Evolutionary conservation across 2,888 invertebrate species (phyloP), one percentile per base, ranked within the genome.

Genomic region (Fragum whitleyi): DNA sequence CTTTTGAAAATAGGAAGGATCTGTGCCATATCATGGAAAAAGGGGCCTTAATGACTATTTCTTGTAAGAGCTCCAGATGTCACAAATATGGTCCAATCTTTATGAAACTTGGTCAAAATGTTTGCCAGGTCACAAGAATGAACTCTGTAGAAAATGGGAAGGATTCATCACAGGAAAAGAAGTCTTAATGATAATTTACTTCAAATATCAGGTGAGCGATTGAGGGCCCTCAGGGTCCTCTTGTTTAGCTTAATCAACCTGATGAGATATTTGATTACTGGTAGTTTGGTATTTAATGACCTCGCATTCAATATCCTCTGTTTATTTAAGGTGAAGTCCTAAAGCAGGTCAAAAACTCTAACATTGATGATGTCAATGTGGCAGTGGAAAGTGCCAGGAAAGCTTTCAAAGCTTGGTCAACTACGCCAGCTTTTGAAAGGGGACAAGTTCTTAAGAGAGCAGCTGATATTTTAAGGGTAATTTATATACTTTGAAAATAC

Each of bases 351-450:
- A 73, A 72, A 14, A 85, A 77, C 67, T 87, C 92, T 16, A 91
- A 92, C 29, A 72, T 68, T 19, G 78, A 89, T 53, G 95, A 95
- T 83, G 93, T 95, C 2, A 90, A 94, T 75, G 75, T 83, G 39
- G 95, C 95, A 19, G 94, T 95, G 1, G 68, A 80, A 16, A 81
- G 87, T 70, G 94, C 95, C 0, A 90, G 89, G 74, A 73, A 86
- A 16, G 95, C 94, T 1, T 94, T 94, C 77, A 75, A 80, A 26
- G 59, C 77, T 0, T 95, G 95, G 95, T 92, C 93, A 9, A 83
- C 90, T 79, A 81, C 92, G 39, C 89, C 94, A 7, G 94, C 94
- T 29, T 91, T 92, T 59, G 94, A 95, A 82, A 89, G 95, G 75
- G 95, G 95, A 9, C 91, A 92, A 73, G 87, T 95, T 29, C 89